Conservation (phyloP, 2,113 vertebrate genomes). For the Thamnaconus septentrionalis region DNA sequence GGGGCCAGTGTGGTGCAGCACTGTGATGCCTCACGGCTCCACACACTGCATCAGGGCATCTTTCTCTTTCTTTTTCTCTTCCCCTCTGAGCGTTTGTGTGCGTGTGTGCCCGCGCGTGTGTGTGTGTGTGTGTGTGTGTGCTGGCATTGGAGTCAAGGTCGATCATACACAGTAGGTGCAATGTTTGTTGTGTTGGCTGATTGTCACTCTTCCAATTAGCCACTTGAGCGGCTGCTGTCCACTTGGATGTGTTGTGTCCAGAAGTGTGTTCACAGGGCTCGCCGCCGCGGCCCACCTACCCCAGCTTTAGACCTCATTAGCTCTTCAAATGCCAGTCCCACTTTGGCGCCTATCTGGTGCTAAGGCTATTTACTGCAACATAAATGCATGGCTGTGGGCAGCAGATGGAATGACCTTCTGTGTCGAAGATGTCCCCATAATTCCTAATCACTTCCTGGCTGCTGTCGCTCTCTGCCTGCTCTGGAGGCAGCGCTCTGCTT, state of each 20-base stretch:
- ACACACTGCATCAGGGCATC: conserved; percentile 53
- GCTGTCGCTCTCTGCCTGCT: too few relatives aligned
- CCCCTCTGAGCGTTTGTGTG: conserved; percentile 70
- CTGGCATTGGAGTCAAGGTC: conserved; percentile 74
- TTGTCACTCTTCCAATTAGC: conserved; percentile 76
- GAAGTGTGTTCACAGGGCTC: conserved; percentile 69
- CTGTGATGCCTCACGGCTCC: conserved; percentile 71
- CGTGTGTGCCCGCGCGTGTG: not conserved
- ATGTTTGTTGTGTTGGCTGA: conserved; percentile 77
- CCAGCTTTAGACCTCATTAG: conserved; percentile 78
- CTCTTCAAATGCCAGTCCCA: conserved; percentile 57
- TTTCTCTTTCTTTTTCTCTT: conserved; percentile 59
- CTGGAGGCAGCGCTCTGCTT: too few relatives aligned
- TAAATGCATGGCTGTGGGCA: conserved; percentile 63
- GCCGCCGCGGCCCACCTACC: conserved; percentile 40
- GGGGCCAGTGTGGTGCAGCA: conserved; percentile 67
- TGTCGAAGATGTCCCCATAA: conserved; percentile 30
- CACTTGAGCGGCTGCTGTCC: conserved; percentile 82
- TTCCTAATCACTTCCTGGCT: too few relatives aligned
- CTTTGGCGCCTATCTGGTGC: conserved; percentile 68
- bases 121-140: conserved; percentile 62
- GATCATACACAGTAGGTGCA: conserved; percentile 76
- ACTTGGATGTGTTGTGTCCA: conserved; percentile 79
- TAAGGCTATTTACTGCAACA: conserved; percentile 75
- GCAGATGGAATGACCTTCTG: conserved; percentile 67